These are phyloP conservation scores for Mohoua ochrocephala DNA, from an alignment of 2,113 vertebrate genomes.

Conservation along the genomic window DNA sequence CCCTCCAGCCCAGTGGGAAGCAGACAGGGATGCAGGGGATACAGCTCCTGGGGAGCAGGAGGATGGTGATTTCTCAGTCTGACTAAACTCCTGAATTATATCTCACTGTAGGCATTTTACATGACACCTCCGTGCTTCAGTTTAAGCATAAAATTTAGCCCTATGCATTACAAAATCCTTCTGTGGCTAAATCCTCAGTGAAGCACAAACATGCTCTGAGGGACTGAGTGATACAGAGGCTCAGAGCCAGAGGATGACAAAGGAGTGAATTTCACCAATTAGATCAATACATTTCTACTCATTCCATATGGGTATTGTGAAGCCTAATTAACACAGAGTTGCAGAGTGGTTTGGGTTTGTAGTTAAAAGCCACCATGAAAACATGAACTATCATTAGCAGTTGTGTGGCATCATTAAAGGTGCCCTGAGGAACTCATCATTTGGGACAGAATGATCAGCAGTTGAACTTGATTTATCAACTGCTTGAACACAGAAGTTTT, in stretches of 20 bases:
- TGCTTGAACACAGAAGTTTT: not conserved
- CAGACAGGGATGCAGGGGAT: not conserved
- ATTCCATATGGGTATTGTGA: not conserved
- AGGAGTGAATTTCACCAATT: conserved; percentile 3
- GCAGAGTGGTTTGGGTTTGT: not conserved
- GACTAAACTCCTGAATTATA: not conserved
- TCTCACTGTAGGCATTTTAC: not conserved
- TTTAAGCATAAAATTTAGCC: not conserved
- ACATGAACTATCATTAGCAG: not conserved
- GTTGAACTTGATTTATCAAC: not conserved
- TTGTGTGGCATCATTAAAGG: not conserved
- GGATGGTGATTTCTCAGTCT: not conserved
- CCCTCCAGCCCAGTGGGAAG: not conserved
- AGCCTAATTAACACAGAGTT: not conserved
- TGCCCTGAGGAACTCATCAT: not conserved
- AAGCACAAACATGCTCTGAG: not conserved
- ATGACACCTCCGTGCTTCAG: not conserved
- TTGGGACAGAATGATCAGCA: not conserved
- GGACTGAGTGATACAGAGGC: not conserved
- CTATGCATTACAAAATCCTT: not conserved
- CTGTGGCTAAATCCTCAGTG: not conserved
- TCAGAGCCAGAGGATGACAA: not conserved
- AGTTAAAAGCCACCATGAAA: not conserved
- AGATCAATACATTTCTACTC: conserved; percentile 15
- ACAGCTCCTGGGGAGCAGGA: not conserved